These are phyloP conservation scores for Dryadula phaetusa DNA, from an alignment of 2,888 invertebrate species.

Conservation along the genomic window DNA sequence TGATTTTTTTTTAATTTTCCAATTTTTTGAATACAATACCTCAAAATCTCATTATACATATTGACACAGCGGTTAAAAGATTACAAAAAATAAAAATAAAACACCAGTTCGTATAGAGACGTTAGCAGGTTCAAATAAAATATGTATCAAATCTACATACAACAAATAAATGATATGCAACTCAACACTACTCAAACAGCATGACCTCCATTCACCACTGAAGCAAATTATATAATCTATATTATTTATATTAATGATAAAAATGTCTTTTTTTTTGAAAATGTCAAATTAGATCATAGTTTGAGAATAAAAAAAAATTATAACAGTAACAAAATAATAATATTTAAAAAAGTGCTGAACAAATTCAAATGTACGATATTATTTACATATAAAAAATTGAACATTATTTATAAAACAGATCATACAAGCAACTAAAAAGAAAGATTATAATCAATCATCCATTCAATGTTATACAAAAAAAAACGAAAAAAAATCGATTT, in stretches of 20 bases:
- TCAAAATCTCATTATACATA: neutral
- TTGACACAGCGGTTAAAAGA: neutral
- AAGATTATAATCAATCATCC: neutral
- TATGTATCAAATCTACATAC: slow-evolving; percentile 45
- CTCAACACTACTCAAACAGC: slow-evolving; percentile 55
- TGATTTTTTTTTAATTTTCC: no score
- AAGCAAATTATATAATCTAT: slow-evolving; percentile 57
- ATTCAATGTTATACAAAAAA: neutral
- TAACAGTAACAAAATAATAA: no score
- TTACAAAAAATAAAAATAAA: neutral
- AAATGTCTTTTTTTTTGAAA: no score
- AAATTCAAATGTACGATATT: neutral
- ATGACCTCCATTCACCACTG: slow-evolving; percentile 66
- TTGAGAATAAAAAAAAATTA: no score
- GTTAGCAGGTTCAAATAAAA: slow-evolving; percentile 36
- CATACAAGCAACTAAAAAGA: neutral
- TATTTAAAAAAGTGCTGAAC: no score
- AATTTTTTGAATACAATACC: neutral
- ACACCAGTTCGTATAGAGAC: neutral
- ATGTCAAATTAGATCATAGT: no score
- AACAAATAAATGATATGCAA: slow-evolving; percentile 56
- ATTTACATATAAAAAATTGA: no score
- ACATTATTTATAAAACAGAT: no score
- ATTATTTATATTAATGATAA: no score
- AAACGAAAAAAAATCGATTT: neutral